Evolutionary conservation across 2,797 vertebrate genomes (phyloP).

Genomic region (Pangasius mekongensis): DNA sequence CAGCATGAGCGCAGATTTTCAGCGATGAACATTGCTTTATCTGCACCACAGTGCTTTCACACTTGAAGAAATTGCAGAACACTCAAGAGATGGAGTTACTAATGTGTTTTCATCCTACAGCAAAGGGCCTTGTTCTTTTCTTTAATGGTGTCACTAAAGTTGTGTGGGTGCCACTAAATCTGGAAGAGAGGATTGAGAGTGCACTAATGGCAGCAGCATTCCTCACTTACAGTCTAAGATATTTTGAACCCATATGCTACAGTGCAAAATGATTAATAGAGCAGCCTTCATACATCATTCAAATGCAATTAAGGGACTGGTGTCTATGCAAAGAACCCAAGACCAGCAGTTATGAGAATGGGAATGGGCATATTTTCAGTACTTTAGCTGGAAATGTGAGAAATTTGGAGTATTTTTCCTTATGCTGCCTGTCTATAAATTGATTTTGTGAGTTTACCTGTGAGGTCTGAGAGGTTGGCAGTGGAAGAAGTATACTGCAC

Average conservation of each 20-base stretch:
- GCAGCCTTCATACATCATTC: constrained; percentile 71
- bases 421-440: background rate
- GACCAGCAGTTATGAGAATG: constrained; percentile 58
- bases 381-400: background rate
- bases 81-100: background rate
- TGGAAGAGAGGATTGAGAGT: background rate
- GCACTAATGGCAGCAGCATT: background rate
- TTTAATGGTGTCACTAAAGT: background rate
- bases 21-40: background rate
- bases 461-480: constrained; percentile 50
- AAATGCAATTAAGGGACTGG: constrained; percentile 65
- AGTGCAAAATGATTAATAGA: constrained; percentile 67
- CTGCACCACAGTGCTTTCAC: background rate
- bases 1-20: background rate
- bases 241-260: constrained; percentile 44
- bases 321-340: constrained; percentile 58
- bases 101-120: background rate
- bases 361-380: constrained; percentile 42
- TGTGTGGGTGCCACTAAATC: background rate
- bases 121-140: background rate
- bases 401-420: background rate
- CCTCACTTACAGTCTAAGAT: constrained; percentile 12
- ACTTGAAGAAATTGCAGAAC: background rate
- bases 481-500: constrained; percentile 13
- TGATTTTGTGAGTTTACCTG: constrained; percentile 60